A percentile compares a stretch with the other conserved stretches of the same genome.
These are phyloP conservation scores for Mungos mungo DNA, from an alignment of 2,113 vertebrate genomes.

Conservation along the genomic window DNA sequence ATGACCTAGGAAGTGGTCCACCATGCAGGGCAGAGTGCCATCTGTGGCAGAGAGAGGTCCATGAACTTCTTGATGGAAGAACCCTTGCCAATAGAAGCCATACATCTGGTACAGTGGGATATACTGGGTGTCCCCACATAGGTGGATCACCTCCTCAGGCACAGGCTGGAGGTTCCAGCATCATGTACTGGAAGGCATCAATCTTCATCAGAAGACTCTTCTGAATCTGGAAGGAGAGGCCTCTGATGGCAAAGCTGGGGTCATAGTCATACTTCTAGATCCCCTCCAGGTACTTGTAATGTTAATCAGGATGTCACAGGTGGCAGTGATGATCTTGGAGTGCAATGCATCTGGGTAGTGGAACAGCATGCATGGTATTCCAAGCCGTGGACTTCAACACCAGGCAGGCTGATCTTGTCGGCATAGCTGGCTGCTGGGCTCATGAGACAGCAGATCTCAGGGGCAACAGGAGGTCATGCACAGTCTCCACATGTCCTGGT, in stretches of 20 bases:
- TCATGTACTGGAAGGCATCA: constrained; percentile 89
- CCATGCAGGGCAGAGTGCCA: constrained; percentile 88
- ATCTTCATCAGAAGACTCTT: constrained; percentile 92
- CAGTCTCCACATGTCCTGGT: not conserved
- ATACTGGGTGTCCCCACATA: constrained; percentile 88
- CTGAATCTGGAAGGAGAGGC: constrained; percentile 87
- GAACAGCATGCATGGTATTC: constrained; percentile 89
- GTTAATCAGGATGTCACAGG: constrained; percentile 88
- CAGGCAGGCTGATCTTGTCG: constrained; percentile 87
- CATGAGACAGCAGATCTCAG: constrained; percentile 87
- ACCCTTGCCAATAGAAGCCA: constrained; percentile 90
- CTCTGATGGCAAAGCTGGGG: constrained; percentile 88
- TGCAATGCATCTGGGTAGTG: constrained; percentile 87
- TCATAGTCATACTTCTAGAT: constrained; percentile 87
- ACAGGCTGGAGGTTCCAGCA: constrained; percentile 87
- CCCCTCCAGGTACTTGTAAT: constrained; percentile 88
- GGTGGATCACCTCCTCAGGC: constrained; percentile 86
- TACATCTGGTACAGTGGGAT: constrained; percentile 89
- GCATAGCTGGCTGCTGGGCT: constrained; percentile 86
- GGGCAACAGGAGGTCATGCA: constrained; percentile 86
- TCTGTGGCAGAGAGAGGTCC: constrained; percentile 90
- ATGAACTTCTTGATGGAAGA: constrained; percentile 90
- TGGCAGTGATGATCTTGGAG: constrained; percentile 87
- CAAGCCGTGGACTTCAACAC: constrained; percentile 88
- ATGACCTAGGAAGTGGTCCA: constrained; percentile 86